Base-by-base conservation (phyloP, 1,140 invertebrate genomes). In the Ceratosolen fusciceps region DNA sequence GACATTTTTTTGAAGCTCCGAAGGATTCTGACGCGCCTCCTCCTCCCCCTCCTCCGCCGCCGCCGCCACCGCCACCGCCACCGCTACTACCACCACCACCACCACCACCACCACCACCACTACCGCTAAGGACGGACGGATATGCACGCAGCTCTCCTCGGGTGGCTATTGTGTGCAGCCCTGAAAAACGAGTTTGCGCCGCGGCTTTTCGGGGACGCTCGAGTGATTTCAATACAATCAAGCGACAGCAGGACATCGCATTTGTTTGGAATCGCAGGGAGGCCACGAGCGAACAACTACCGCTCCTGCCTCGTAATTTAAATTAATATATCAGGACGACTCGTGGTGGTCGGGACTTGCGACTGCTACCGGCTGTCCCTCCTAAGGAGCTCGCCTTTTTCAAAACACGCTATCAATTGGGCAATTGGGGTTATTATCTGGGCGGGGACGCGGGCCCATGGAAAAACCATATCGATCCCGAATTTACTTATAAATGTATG, bases 361-460 rank as follows among this genome's bases (percentile, higher is more conserved):
- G 14, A 31, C 19, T 14, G 14, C 31, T 16, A 0, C 29, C 29
- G 14, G 1, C 9, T 34, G 26, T 2, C 19, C 5, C 14, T 52
- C 14, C 3, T 19, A 52, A 4, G 49, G 21, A 4, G 60, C 29
- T 65, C 60, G 31, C 31, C 2, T 65, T 65, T 21, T 5, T 62
- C 2, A 56, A 56, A 56, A 24, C 29, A 62, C 2, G n/a, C 1
- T 19, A 7, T 62, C 21, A n/a, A n/a, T n/a, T n/a, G n/a, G n/a
- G 26, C 60, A 65, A 37, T 65, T 65, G 16, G 60, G n/a, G 60
- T 62, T 31, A 65, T 65, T 65, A 65, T 65, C 31, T 65, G 9
- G 10, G 12, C 39, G 39, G 5, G 39, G 5, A 43, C 39, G 39
- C 39, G 39, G 12, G 39, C 5, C 39, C 39, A 5, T 43, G 58